A percentile compares a stretch with the other conserved stretches of the same genome.
These are phyloP conservation scores for Rutpela maculata DNA, from an alignment of 2,888 invertebrate species.

Conservation along the genomic window DNA sequence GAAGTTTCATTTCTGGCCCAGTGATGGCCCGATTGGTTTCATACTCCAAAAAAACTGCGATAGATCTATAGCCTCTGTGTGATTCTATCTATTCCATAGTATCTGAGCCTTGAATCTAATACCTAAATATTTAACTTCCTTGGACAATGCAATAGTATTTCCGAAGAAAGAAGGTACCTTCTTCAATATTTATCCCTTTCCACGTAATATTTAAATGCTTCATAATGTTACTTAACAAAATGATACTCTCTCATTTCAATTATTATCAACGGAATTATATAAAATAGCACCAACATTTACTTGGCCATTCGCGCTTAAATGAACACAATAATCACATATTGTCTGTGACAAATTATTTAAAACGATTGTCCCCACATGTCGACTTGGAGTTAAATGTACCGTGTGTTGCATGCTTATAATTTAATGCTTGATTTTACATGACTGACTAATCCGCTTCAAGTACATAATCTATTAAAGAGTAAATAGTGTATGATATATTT, in stretches of 20 bases:
- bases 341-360: conserved; percentile 7
- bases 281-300: background rate
- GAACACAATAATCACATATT: conserved; percentile 3
- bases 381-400: background rate
- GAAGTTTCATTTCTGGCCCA: no score
- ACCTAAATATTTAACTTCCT: no score
- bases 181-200: no score
- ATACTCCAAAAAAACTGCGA: no score
- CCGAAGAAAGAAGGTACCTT: no score
- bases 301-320: conserved; percentile 7
- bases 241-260: background rate
- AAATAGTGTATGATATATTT: background rate
- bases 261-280: background rate
- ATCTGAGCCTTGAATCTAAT: no score
- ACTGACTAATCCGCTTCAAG: background rate
- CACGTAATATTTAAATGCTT: no score
- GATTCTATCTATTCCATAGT: no score
- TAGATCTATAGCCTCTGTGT: no score
- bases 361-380: conserved; percentile 7
- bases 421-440: conserved; percentile 3
- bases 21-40: no score
- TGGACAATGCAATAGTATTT: no score
- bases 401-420: background rate
- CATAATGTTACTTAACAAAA: background rate
- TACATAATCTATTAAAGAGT: background rate